Evolutionary conservation across 2,888 invertebrate species (phyloP), one percentile per base, ranked within the genome.

Genomic region (Portevinia maculata): DNA sequence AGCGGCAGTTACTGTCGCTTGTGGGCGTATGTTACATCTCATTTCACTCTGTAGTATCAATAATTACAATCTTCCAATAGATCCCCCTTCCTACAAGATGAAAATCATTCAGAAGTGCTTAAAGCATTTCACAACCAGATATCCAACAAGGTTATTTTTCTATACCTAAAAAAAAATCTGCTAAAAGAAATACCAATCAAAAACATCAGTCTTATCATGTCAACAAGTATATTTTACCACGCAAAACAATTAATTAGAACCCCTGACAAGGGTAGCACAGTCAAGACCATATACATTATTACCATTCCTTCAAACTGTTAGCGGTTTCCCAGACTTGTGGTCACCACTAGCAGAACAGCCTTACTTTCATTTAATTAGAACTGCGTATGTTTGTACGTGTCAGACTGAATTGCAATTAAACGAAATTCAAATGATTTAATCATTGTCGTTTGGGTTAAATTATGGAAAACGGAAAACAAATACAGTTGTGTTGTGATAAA

Each of bases 391-490:
- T 3, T 24, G 24, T 24, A 24, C 24, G 24, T 37, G 48, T 39
- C 44, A 44, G 48, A 6, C 19, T 48, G 28, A 17, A 37, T 50
- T 64, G 39, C 57, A 48, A 46, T 46, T 60, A 44, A 52, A 48
- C 13, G 13, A 32, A 50, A 50, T 21, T 11, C 21, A 52, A 52
- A 50, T 67, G 52, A 59, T 75, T 67, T 52, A 75, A 67, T 75
- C 74, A 75, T 67, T 67, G 59, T 67, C 67, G 53, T 44, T n/a
- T 57, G 74, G 41, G 67, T 52, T 75, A 39, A 69, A 37, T 69
- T 59, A 48, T 50, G 19, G 11, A 24, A 46, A 44, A 55, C 21
- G 37, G 69, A 46, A 57, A 34, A 28, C 21, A 53, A 57, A 44
- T 17, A 32, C 9, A 67, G 21, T 44, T 32, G 67, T 55, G 37